phyloP scores from a whole-genome alignment of 1,140 invertebrate species.

The Bombus vancouverensis region DNA sequence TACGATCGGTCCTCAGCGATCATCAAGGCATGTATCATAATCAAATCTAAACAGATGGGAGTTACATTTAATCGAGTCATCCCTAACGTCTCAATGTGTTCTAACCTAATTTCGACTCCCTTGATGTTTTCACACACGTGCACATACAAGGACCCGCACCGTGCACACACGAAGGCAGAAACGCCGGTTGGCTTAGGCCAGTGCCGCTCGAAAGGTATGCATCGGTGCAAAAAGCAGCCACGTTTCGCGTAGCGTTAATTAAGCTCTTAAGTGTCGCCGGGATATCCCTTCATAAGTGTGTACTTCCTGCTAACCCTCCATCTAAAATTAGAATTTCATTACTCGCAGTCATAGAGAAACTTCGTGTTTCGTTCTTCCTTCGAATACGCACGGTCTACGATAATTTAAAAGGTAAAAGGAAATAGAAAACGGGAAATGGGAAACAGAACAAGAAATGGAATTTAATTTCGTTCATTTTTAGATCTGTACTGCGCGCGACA shows the following conservation, averaged over 20 bases:
- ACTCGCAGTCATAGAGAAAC: constrained; percentile 37
- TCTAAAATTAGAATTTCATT: constrained; percentile 54
- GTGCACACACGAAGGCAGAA: constrained; percentile 35
- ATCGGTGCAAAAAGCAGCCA: constrained; percentile 51
- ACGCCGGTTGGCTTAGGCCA: constrained; percentile 28
- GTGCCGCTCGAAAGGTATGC: constrained; percentile 21
- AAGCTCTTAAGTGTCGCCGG: constrained; percentile 49
- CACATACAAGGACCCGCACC: constrained; percentile 33
- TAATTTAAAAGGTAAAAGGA: background rate
- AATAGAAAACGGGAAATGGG: background rate
- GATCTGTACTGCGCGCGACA: background rate
- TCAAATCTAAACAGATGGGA: constrained; percentile 74
- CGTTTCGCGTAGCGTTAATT: constrained; percentile 60
- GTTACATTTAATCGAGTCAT: constrained; percentile 72
- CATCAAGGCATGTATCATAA: constrained; percentile 62
- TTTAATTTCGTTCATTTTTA: constrained; percentile 8
- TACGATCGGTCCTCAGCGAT: constrained; percentile 23
- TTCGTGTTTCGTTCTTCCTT: constrained; percentile 21
- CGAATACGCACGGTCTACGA: background rate
- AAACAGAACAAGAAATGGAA: background rate
- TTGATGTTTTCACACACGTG: constrained; percentile 39
- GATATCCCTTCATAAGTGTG: constrained; percentile 37
- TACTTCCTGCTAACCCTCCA: constrained; percentile 22
- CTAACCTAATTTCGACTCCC: constrained; percentile 69
- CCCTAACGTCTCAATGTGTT: constrained; percentile 60